Percentiles rank a stretch among this genome's conserved stretches.
Conservation (phyloP, 2,113 vertebrate species). For the Aleadryas rufinucha region DNA sequence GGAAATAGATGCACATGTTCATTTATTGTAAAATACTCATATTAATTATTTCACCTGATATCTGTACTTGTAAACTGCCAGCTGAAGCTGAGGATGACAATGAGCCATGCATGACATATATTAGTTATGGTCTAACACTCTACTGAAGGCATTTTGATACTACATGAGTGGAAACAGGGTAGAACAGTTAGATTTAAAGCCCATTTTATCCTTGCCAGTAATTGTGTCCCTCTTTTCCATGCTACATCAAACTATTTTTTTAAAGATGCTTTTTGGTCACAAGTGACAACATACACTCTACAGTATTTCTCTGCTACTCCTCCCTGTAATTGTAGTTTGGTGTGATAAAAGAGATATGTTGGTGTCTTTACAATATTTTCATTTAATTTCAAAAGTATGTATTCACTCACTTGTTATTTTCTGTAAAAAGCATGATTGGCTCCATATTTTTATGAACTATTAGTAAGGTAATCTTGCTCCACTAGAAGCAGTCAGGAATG, state of each 20-base stretch:
- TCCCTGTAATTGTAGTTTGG: not conserved
- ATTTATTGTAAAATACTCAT: slow-evolving; percentile 75
- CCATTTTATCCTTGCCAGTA: slow-evolving; percentile 7
- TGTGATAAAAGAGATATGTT: not conserved
- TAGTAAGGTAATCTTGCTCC: not conserved
- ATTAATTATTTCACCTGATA: slow-evolving; percentile 81
- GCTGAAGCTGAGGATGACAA: slow-evolving; percentile 33
- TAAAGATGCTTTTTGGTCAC: slow-evolving; percentile 5
- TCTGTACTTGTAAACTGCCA: slow-evolving; percentile 70
- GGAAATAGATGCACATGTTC: slow-evolving; percentile 77
- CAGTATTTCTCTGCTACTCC: not conserved
- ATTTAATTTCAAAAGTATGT: not conserved
- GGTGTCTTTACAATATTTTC: not conserved
- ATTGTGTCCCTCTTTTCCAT: not conserved
- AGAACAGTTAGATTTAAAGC: not conserved
- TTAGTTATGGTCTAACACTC: not conserved
- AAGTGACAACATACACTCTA: not conserved
- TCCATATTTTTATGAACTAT: not conserved
- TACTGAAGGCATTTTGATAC: not conserved
- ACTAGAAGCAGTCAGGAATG: not conserved
- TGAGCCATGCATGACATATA: not conserved
- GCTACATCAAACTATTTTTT: not conserved
- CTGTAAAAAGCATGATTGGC: not conserved
- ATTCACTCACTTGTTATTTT: not conserved
- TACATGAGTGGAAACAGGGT: not conserved